Base-by-base conservation (phyloP, 92 coral and sea anemone genomes). In the Muricea muricata region DNA sequence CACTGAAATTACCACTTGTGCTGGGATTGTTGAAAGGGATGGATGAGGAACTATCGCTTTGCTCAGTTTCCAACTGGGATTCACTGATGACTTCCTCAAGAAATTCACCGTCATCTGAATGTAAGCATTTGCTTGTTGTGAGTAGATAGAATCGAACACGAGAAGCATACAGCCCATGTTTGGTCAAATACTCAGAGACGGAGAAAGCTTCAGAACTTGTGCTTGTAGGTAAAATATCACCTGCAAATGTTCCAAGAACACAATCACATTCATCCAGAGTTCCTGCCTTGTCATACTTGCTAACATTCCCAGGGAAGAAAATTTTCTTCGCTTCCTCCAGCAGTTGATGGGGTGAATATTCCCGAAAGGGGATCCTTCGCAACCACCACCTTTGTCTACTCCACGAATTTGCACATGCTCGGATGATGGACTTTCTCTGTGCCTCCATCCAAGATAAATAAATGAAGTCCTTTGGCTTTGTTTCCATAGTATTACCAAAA, bases 361-460 rank as follows among this genome's bases (percentile, higher is more conserved):
- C 65, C 13, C 7, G 21, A 57, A 21, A 57, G 1, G 31, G 31
- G 13, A 57, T 57, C 25, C 65, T 57, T 57, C 65, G 65, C 2
- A 57, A 14, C 65, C 65, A 1, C 63, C 63, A 1, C 65, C 65
- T 57, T 57, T 57, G 6, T 57, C 65, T 4, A 21, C 13, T 6
- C 65, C 65, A 57, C 65, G 30, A n/a, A 57, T 32, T 57, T 57
- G 65, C 9, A 57, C 29, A 20, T 57, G 25, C 6, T 7, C 10
- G 65, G 30, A 4, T 4, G 65, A 57, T 20, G 29, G 30, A 57
- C 12, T 4, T 57, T 21, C 12, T 32, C 65, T n/a, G 13, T 57
- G 65, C 25, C 65, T 24, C 65, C 65, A 57, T 57, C 65, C 65
- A 28, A 1, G 29, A 57, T 57, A 57, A 57, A 54, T 54, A 54